Conservation (phyloP, 30 jellyfish, hydroid and myxozoan genomes). For the Rhopilema esculentum region DNA sequence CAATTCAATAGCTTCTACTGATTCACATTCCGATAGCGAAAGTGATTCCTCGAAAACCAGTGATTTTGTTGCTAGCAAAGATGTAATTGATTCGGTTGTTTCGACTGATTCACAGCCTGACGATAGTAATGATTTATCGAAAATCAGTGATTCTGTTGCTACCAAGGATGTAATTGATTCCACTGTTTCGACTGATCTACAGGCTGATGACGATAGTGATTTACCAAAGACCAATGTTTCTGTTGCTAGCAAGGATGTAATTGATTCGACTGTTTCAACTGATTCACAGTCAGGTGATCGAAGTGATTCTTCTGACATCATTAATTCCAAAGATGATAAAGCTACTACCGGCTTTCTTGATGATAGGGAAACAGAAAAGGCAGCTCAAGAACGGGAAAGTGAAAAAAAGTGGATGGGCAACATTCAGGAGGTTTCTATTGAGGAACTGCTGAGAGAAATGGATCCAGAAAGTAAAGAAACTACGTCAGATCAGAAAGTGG, state of each 20-base stretch:
- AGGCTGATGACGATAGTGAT: background rate
- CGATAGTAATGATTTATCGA: background rate
- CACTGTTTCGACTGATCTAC: background rate
- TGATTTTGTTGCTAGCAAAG: too few species aligned
- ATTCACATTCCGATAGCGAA: background rate
- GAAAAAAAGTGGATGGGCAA: background rate
- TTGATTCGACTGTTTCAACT: background rate
- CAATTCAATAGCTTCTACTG: background rate
- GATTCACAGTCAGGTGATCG: background rate
- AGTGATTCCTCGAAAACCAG: background rate
- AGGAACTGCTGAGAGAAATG: background rate
- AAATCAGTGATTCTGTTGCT: background rate
- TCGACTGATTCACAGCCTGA: background rate
- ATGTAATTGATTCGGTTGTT: background rate
- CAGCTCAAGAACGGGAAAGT: background rate
- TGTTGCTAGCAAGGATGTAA: background rate
- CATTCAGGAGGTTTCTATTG: background rate
- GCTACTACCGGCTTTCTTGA: background rate
- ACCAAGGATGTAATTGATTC: background rate
- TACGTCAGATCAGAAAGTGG: background rate
- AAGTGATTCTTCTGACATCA: background rate
- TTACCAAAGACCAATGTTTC: background rate
- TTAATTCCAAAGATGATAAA: background rate
- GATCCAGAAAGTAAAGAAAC: background rate
- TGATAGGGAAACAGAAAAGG: background rate